Evolutionary conservation across 2,797 vertebrate species (phyloP), one percentile per base, ranked within the genome.

Genomic region (Valencia hispanica): DNA sequence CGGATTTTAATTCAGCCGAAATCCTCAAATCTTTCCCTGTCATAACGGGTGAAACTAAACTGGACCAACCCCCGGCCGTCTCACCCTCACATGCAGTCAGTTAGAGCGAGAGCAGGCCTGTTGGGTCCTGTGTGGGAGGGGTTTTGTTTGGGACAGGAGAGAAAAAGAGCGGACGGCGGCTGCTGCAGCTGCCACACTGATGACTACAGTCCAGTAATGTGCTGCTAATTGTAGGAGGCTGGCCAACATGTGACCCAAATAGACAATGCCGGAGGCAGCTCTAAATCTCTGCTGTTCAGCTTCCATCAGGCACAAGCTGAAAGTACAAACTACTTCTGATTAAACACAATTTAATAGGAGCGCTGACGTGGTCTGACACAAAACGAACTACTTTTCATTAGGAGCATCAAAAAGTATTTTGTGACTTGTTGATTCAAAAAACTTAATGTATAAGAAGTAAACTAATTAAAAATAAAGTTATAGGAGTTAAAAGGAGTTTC

Each of bases 221-320:
- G 75, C 79, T 77, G 78, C 82, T 89, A 86, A 90, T 87, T 88
- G 88, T 84, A 83, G 83, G 86, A 88, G 75, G 88, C 68, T 79
- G 84, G 78, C 80, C 82, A 81, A 87, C 79, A 90, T 88, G 88
- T 93, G 92, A 91, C 91, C 90, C 88, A 92, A 78, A 93, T 89
- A 87, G 77, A 90, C 81, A 85, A 77, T 8, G 87, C 87, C 91
- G 18, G 79, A 71, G 85, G 90, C 86, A 69, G 76, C 70, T 55
- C 72, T 77, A 73, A 55, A 73, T 75, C 18, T 80, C 48, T 77
- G 20, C 74, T 79, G 81, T 72, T 72, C 82, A 80, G 68, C 81
- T 77, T 84, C 79, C 75, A 82, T 83, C 86, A 80, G 70, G 61
- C 73, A 80, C 81, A 84, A 86, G 81, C 70, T 73, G 48, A 86